Conservation (phyloP, 2,888 invertebrate species). For the Ochropleura plecta region DNA sequence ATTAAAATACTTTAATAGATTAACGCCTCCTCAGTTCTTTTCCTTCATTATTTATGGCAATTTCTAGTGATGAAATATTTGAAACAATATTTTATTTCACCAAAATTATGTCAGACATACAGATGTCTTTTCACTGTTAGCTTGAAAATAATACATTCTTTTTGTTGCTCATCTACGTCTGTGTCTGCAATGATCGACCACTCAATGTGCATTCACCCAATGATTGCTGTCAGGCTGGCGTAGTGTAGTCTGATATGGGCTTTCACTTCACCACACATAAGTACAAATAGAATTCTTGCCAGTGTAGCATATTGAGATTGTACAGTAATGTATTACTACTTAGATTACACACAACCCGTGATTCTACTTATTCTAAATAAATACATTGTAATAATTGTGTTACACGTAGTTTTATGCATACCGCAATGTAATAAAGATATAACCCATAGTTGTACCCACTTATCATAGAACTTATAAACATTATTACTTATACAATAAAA, state of each 20-base stretch:
- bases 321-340: slow-evolving; percentile 50
- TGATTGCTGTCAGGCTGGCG: slow-evolving; percentile 2
- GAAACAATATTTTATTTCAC: not conserved
- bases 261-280: slow-evolving; percentile 68
- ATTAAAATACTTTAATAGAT: not conserved
- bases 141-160: not conserved
- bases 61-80: not conserved
- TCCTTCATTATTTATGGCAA: not conserved
- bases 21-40: not conserved
- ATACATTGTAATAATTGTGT: slow-evolving; percentile 51
- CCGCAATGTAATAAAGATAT: slow-evolving; percentile 6
- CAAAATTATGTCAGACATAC: not conserved
- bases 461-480: slow-evolving; percentile 29
- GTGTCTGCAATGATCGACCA: slow-evolving; percentile 1
- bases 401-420: slow-evolving; percentile 57
- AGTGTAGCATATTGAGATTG: slow-evolving; percentile 68
- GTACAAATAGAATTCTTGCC: slow-evolving; percentile 84
- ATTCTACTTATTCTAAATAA: slow-evolving; percentile 65
- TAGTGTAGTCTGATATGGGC: slow-evolving; percentile 32
- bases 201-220: not conserved
- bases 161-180: not conserved
- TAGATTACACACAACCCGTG: slow-evolving; percentile 49
- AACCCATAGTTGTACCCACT: slow-evolving; percentile 34
- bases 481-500: slow-evolving; percentile 10
- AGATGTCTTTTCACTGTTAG: not conserved